Evolutionary conservation across 2,113 vertebrate species (phyloP), one percentile per base, ranked within the genome.

Genomic region (Ginglymostoma cirratum): DNA sequence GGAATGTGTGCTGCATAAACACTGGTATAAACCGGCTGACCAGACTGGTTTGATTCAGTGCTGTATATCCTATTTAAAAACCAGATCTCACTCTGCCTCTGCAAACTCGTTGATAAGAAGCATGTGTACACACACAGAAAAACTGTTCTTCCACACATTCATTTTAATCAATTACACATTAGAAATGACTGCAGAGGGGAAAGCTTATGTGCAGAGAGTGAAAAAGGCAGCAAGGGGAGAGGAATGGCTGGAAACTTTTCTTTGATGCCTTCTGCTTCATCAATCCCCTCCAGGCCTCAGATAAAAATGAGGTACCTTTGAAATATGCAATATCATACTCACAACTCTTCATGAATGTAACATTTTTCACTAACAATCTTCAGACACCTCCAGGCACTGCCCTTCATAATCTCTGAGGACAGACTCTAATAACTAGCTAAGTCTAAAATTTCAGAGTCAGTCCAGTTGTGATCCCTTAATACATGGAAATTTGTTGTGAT

Each of bases 211-310:
- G 66, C 42, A 42, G 93, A 95, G n/a, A 3, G 42, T 72, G 69
- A 45, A 48, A 61, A 48, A 1, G 30, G 27, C 69, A 76, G 69
- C 69, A 30, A 30, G 42, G 69, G 94, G 38, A 34, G 10, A 76
- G 67, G 69, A 95, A 48, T 15, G 17, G 38, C 45, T 5, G 52
- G 67, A n/a, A 19, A 3, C 27, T 42, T 67, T 34, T 66, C 89
- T 95, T 95, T 95, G 94, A 95, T 95, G 24, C 1, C 48, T 95
- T 45, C 27, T 52, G 2, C 52, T 95, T 76, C 45, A 34, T 45
- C 38, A 95, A 76, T 95, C 42, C 70, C 27, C 94, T 72, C 38
- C 67, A 76, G 42, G 67, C 38, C 94, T 72, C 93, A 95, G 45
- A 24, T 52, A 15, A 52, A 19, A 72, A 52, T 70, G n/a, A 69